Evolutionary conservation across 2,797 vertebrate species (phyloP).

Genomic region (Masticophis lateralis): DNA sequence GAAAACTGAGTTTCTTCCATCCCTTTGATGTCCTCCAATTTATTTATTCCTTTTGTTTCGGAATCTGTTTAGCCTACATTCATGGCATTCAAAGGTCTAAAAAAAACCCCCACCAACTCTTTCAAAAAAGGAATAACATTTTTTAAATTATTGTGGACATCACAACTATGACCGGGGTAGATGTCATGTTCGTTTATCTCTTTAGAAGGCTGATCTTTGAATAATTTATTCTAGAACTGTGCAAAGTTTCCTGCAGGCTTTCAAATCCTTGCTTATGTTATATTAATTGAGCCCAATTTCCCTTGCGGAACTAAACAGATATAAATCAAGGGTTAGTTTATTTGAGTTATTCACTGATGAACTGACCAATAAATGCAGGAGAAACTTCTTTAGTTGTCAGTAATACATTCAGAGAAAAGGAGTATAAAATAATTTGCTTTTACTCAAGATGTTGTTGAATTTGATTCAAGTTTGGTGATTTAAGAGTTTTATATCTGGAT

Average conservation of each 20-base stretch:
- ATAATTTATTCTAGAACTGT: neutral
- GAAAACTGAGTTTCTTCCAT: neutral
- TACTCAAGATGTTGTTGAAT: neutral
- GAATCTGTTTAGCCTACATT: neutral
- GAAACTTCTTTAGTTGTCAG: neutral
- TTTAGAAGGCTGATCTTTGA: neutral
- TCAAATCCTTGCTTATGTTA: too few relatives aligned
- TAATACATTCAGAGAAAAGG: neutral
- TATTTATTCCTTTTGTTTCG: neutral
- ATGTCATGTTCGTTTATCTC: neutral
- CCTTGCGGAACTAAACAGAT: neutral
- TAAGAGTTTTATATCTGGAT: neutral
- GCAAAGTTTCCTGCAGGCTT: neutral
- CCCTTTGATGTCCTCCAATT: neutral
- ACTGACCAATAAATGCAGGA: neutral
- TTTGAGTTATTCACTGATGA: neutral
- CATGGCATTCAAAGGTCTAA: neutral
- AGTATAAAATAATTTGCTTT: neutral
- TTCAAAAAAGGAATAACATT: neutral
- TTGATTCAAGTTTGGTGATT: neutral
- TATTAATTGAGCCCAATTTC: neutral
- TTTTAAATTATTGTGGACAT: neutral
- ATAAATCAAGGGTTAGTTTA: neutral
- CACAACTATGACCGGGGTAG: neutral
- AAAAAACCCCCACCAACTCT: neutral